Conservation (phyloP, 2,113 vertebrate species). For the Tor tambroides region DNA sequence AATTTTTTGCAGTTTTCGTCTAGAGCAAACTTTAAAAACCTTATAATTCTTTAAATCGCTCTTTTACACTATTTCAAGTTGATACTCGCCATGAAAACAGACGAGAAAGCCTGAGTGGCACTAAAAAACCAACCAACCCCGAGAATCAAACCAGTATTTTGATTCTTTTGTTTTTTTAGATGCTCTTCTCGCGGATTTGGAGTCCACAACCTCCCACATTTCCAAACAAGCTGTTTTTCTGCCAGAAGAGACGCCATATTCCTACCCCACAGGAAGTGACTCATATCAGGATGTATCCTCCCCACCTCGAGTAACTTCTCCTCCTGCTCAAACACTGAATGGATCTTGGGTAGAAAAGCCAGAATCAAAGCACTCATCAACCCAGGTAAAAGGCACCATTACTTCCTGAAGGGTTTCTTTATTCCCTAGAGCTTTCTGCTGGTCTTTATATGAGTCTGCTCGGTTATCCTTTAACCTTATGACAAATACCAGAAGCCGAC, state of each 20-base stretch:
- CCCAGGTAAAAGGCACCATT: slow-evolving; percentile 77
- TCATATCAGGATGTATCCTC: slow-evolving; percentile 85
- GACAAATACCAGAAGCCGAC: not conserved
- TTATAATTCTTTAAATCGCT: too few relatives aligned
- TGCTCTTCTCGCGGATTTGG: slow-evolving; percentile 92
- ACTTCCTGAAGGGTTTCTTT: not conserved
- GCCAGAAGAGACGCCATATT: slow-evolving; percentile 91
- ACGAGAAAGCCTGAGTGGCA: too few relatives aligned
- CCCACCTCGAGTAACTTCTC: slow-evolving; percentile 86
- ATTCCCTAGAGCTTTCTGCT: not conserved
- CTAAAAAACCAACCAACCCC: too few relatives aligned
- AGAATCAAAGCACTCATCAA: slow-evolving; percentile 79
- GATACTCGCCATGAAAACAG: too few relatives aligned
- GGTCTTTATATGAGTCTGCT: not conserved
- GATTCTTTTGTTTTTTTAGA: slow-evolving; percentile 70
- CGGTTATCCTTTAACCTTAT: slow-evolving; percentile 34
- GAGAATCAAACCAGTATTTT: not conserved
- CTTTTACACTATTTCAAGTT: too few relatives aligned
- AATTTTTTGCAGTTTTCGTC: too few relatives aligned
- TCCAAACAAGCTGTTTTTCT: slow-evolving; percentile 91
- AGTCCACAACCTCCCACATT: slow-evolving; percentile 97
- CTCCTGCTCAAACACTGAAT: slow-evolving; percentile 88
- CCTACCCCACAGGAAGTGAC: slow-evolving; percentile 87
- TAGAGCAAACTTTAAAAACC: too few relatives aligned
- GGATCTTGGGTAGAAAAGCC: slow-evolving; percentile 83